Evolutionary conservation across 2,888 invertebrate genomes (phyloP).

Genomic region (Tupiocoris notatus): DNA sequence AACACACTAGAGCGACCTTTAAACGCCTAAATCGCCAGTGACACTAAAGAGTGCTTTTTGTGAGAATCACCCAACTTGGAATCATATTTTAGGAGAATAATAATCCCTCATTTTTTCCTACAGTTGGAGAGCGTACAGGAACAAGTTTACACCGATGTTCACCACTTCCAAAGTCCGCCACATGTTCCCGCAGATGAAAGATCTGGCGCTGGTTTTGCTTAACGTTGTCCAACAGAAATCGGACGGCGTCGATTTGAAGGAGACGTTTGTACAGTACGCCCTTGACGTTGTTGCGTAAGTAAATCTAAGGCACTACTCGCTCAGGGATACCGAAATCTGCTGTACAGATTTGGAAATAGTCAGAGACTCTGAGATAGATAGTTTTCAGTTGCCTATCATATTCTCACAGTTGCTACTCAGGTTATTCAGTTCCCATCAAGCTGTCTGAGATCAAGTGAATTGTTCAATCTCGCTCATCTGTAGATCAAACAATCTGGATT

Average conservation of each 20-base stretch:
- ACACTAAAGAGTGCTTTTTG: too few relatives aligned
- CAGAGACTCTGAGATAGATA: too few relatives aligned
- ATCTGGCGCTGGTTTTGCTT: conserved; percentile 3
- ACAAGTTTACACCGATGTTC: conserved; percentile 22
- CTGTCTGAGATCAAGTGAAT: too few relatives aligned
- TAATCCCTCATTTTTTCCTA: not conserved
- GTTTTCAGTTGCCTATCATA: too few relatives aligned
- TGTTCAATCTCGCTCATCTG: too few relatives aligned
- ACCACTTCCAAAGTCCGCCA: conserved; percentile 9
- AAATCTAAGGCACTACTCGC: not conserved
- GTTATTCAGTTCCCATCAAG: too few relatives aligned
- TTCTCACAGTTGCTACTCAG: too few relatives aligned
- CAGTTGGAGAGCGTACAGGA: conserved; percentile 18
- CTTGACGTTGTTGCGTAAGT: conserved; percentile 18
- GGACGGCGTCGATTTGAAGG: conserved; percentile 8
- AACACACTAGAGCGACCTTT: too few relatives aligned
- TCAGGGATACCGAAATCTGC: too few relatives aligned
- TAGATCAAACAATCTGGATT: too few relatives aligned
- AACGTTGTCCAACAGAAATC: conserved; percentile 1
- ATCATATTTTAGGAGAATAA: not conserved
- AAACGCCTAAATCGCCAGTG: too few relatives aligned
- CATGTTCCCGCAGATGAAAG: conserved; percentile 22
- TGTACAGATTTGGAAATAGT: too few relatives aligned
- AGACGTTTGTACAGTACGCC: conserved; percentile 10
- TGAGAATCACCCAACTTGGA: not conserved